These are phyloP conservation scores for Portevinia maculata DNA, from an alignment of 2,888 invertebrate species.

Conservation along the genomic window DNA sequence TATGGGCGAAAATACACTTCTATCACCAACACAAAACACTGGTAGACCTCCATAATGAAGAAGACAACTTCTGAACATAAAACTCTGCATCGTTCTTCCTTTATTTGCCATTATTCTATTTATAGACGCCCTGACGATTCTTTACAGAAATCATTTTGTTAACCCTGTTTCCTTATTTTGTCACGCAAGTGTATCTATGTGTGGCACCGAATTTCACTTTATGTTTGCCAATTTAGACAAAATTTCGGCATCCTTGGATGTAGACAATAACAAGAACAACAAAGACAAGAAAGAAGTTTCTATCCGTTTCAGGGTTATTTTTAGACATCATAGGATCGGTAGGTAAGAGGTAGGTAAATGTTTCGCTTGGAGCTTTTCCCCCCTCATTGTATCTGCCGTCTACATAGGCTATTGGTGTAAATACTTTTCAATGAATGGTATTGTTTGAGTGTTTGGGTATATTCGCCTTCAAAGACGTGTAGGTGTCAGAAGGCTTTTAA, in stretches of 20 bases:
- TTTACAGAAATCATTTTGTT: conserved; percentile 29
- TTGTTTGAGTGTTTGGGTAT: conserved; percentile 1
- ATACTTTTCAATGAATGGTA: conserved; percentile 29
- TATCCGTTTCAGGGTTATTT: conserved; percentile 47
- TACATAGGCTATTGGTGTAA: conserved; percentile 31
- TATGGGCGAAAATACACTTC: neutral
- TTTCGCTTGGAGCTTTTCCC: conserved; percentile 11
- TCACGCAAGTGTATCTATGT: neutral
- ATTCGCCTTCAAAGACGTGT: conserved; percentile 40
- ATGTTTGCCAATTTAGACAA: conserved; percentile 38
- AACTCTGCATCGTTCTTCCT: conserved; percentile 29
- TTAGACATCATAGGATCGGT: conserved; percentile 39
- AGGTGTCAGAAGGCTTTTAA: conserved; percentile 6
- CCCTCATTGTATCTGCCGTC: neutral
- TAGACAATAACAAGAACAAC: conserved; percentile 13
- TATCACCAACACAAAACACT: conserved; percentile 1
- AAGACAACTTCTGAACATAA: conserved; percentile 1
- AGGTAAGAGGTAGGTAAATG: conserved; percentile 29
- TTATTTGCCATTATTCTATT: conserved; percentile 52
- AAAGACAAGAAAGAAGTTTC: conserved; percentile 40
- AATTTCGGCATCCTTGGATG: conserved; percentile 41
- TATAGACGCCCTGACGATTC: conserved; percentile 47
- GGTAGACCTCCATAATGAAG: conserved; percentile 10
- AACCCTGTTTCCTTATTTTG: conserved; percentile 20
- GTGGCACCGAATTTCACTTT: conserved; percentile 9